phyloP scores from a whole-genome alignment of 1,140 invertebrate species.

The Acromyrmex charruanus region DNA sequence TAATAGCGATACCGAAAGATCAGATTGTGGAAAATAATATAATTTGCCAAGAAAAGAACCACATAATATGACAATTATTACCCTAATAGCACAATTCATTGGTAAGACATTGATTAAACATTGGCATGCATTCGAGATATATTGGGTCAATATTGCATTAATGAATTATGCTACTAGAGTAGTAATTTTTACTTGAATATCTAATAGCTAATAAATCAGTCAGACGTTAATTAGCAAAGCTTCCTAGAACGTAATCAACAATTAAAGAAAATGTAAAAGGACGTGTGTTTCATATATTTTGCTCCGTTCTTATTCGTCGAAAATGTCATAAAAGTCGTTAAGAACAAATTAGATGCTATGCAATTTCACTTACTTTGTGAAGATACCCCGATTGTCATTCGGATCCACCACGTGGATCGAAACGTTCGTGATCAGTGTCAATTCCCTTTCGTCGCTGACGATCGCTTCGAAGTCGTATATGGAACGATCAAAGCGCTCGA shows the following conservation, averaged over 20 bases:
- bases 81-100: too few relatives aligned
- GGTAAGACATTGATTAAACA: too few relatives aligned
- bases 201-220: background rate
- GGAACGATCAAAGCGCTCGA: constrained; percentile 90
- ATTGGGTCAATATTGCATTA: too few relatives aligned
- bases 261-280: background rate
- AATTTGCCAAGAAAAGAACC: background rate
- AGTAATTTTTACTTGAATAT: background rate
- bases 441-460: constrained; percentile 89
- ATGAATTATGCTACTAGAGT: too few relatives aligned
- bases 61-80: background rate
- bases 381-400: constrained; percentile 89
- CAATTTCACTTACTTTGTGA: constrained; percentile 89
- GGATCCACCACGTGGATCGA: constrained; percentile 94
- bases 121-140: too few relatives aligned
- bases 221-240: background rate
- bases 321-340: constrained; percentile 2
- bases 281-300: background rate
- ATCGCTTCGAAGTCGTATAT: constrained; percentile 94
- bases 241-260: background rate
- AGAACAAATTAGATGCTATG: background rate
- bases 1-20: background rate
- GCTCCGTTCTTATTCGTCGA: background rate
- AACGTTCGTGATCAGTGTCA: constrained; percentile 92
- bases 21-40: background rate